Percentiles rank a stretch among this genome's conserved stretches.
phyloP scores from a whole-genome alignment of 1,140 invertebrate species.

The Teleogryllus occipitalis region DNA sequence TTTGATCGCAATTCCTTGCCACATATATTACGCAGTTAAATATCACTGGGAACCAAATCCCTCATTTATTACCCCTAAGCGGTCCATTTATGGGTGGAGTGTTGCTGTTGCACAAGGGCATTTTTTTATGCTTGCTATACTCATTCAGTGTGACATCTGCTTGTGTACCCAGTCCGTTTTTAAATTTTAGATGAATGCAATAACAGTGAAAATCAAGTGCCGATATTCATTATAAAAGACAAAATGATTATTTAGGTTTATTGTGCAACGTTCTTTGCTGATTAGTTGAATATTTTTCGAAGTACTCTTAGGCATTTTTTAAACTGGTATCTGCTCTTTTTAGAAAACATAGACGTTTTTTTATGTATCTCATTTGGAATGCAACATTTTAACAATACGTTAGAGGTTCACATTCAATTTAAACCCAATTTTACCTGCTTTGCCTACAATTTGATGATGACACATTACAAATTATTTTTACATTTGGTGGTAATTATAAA shows the following conservation, averaged over 20 bases:
- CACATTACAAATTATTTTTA: too few species aligned
- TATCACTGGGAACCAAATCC: not conserved
- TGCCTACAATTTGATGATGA: too few species aligned
- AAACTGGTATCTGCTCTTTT: too few species aligned
- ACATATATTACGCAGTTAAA: not conserved
- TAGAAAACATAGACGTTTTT: too few species aligned
- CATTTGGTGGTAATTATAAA: too few species aligned
- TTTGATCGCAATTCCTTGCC: not conserved
- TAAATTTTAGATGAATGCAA: not conserved
- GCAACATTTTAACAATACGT: too few species aligned
- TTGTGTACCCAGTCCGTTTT: not conserved
- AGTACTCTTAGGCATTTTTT: too few species aligned
- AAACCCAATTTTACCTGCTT: too few species aligned
- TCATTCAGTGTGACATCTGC: not conserved
- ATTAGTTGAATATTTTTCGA: too few species aligned
- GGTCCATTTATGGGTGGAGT: not conserved
- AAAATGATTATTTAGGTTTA: not conserved
- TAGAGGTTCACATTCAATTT: too few species aligned
- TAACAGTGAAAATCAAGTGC: not conserved
- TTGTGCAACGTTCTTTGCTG: too few species aligned
- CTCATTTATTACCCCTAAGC: slow-evolving; percentile 4
- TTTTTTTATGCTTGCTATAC: not conserved
- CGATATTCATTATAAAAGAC: not conserved
- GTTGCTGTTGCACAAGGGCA: not conserved
- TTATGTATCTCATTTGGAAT: too few species aligned